Evolutionary conservation across 2,113 vertebrate species (phyloP).

Genomic region (Odocoileus hemionus): DNA sequence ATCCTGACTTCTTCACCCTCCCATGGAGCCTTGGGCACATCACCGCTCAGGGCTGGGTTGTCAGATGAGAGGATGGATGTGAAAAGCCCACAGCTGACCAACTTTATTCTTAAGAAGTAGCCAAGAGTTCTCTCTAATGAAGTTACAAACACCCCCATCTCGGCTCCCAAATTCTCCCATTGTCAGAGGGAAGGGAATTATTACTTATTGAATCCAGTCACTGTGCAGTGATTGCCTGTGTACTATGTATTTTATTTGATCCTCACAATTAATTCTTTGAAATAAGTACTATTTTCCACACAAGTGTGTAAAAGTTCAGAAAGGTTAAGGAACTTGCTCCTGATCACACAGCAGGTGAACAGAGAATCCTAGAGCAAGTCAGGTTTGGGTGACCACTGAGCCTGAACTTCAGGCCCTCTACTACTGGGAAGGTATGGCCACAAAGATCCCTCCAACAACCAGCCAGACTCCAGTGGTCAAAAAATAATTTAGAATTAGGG

Average conservation of each 20-base stretch:
- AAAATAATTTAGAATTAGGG: not conserved
- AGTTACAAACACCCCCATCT: not conserved
- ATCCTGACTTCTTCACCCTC: not conserved
- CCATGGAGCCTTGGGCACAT: not conserved
- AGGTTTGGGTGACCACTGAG: not conserved
- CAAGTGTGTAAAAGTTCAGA: not conserved
- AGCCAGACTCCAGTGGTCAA: not conserved
- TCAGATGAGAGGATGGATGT: not conserved
- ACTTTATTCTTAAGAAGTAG: not conserved
- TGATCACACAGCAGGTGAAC: conserved; percentile 64
- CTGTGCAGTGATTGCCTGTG: not conserved
- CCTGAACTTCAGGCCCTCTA: not conserved
- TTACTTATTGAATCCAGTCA: not conserved
- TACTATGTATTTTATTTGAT: not conserved
- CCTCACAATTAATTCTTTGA: not conserved
- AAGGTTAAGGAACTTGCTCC: conserved; percentile 38
- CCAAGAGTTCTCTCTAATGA: not conserved
- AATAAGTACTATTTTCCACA: not conserved
- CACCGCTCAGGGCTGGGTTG: not conserved
- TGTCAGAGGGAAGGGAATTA: not conserved
- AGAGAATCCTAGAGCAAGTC: not conserved
- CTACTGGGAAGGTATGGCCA: not conserved
- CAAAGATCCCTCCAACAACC: not conserved
- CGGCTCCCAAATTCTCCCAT: not conserved
- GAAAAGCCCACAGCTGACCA: not conserved